These are phyloP conservation scores for Anguilla obscura DNA, from an alignment of 2,797 vertebrate genomes.

Conservation along the genomic window DNA sequence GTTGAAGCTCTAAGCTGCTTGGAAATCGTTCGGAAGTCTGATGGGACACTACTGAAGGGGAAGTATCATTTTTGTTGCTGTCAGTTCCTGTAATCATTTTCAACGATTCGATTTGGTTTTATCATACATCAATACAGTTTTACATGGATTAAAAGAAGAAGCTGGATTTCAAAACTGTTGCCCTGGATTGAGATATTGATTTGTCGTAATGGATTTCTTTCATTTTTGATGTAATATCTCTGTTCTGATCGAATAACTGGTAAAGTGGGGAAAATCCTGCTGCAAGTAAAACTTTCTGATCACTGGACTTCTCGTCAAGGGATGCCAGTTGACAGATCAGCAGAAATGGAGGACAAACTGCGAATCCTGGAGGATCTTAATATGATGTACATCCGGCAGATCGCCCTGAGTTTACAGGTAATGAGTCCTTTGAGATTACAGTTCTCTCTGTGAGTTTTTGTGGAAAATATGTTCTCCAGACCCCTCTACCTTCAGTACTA, in stretches of 20 bases:
- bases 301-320: conserved; percentile 43
- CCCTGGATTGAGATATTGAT: neutral
- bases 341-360: conserved; percentile 88
- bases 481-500: neutral
- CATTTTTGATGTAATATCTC: neutral
- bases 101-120: neutral
- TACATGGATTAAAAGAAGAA: conserved; percentile 7
- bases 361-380: conserved; percentile 93
- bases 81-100: neutral
- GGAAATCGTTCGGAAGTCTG: neutral
- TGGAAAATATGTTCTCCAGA: neutral
- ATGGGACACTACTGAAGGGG: neutral
- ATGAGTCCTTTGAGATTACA: neutral
- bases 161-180: neutral
- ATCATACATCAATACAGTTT: neutral
- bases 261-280: neutral
- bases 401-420: conserved; percentile 93
- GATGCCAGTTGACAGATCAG: conserved; percentile 71
- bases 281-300: neutral
- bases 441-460: neutral
- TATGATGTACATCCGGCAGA: conserved; percentile 97
- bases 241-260: neutral
- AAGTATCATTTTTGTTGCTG: neutral
- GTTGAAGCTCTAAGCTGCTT: conserved; percentile 19
- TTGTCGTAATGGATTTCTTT: conserved; percentile 19